phyloP scores from a whole-genome alignment of 2,888 invertebrate genomes.

The Calameuta idolon region DNA sequence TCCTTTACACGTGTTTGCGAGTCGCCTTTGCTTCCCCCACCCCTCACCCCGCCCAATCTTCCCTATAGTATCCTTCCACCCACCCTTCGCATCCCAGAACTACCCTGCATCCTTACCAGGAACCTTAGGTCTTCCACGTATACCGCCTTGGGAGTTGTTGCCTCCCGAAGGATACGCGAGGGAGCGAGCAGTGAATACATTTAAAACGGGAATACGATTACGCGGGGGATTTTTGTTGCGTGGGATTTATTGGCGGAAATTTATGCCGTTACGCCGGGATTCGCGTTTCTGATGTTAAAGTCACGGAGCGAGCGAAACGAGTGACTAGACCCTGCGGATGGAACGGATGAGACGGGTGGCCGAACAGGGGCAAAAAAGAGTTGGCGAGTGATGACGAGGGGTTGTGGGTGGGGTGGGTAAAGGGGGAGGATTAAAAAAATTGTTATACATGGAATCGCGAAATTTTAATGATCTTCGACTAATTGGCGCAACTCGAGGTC shows the following conservation, averaged over 20 bases:
- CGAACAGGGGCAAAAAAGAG: neutral
- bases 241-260: conserved; percentile 61
- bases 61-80: conserved; percentile 13
- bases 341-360: too few species aligned
- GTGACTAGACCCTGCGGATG: too few species aligned
- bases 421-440: neutral
- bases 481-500: conserved; percentile 21
- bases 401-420: neutral
- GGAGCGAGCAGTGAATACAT: conserved; percentile 51
- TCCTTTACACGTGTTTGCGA: conserved; percentile 46
- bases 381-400: neutral
- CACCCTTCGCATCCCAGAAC: conserved; percentile 29
- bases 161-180: conserved; percentile 16
- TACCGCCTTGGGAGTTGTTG: conserved; percentile 18
- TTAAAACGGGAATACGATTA: conserved; percentile 62
- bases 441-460: too few species aligned
- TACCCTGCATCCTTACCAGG: neutral
- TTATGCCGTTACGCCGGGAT: conserved; percentile 45
- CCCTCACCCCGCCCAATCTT: conserved; percentile 18
- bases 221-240: conserved; percentile 42
- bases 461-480: conserved; percentile 8
- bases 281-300: conserved; percentile 2
- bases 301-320: conserved; percentile 23
- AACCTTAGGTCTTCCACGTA: conserved; percentile 25
- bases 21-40: conserved; percentile 25